phyloP scores from a whole-genome alignment of 2,797 vertebrate species.

The Pelobates cultripes region DNA sequence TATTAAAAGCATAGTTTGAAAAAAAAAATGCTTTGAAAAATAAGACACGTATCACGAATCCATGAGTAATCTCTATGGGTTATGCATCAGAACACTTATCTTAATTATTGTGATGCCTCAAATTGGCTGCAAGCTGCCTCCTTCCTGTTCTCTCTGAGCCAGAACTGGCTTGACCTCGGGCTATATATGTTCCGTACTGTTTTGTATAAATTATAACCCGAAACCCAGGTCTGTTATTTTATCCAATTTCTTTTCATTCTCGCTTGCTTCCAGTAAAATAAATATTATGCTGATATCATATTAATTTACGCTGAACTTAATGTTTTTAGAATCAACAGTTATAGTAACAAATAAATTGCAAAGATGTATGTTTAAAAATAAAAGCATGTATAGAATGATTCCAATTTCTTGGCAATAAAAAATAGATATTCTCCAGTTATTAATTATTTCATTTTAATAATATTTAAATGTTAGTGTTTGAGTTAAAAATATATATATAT shows the following conservation, averaged over 20 bases:
- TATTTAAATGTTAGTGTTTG: no score
- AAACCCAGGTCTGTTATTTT: conserved; percentile 30
- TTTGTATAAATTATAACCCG: conserved; percentile 44
- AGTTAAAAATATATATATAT: no score
- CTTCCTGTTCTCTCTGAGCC: conserved; percentile 31
- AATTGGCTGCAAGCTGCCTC: conserved; percentile 15
- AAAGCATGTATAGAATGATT: no score
- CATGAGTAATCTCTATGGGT: conserved; percentile 27
- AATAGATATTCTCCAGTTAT: no score
- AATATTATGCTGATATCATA: conserved; percentile 39
- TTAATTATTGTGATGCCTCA: conserved; percentile 36
- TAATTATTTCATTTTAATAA: no score
- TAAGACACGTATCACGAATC: conserved; percentile 8
- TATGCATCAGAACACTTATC: conserved; percentile 33
- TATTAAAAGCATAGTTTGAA: not conserved
- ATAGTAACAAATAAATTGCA: conserved; percentile 34
- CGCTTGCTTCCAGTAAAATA: conserved; percentile 42
- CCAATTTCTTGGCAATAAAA: no score
- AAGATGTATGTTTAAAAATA: not conserved
- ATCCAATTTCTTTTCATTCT: conserved; percentile 31
- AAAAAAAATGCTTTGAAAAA: not conserved
- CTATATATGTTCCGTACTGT: conserved; percentile 34
- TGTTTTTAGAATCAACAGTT: conserved; percentile 42
- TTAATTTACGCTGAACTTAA: conserved; percentile 36
- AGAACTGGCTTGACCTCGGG: conserved; percentile 26